Evolutionary conservation across 2,113 vertebrate species (phyloP).

Genomic region (Irena cyanogastra): DNA sequence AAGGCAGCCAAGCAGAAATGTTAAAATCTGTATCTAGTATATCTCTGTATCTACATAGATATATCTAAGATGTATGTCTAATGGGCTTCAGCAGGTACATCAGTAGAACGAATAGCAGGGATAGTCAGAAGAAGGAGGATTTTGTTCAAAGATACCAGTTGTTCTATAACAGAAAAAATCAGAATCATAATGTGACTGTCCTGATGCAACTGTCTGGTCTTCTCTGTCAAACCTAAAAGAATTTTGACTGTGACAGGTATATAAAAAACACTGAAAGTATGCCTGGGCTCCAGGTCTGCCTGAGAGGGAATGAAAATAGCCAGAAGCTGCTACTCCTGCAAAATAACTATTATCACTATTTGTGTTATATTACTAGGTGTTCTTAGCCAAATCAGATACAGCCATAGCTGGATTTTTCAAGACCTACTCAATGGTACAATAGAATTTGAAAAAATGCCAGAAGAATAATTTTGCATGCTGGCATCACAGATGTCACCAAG

Average conservation of each 20-base stretch:
- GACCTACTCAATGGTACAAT: neutral
- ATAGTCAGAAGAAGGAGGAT: neutral
- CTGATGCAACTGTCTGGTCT: neutral
- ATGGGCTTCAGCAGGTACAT: neutral
- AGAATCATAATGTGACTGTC: neutral
- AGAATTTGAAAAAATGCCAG: constrained; percentile 44
- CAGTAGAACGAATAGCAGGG: neutral
- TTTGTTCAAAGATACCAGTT: neutral
- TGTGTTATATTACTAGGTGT: constrained; percentile 10
- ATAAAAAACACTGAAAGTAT: neutral
- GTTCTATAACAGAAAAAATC: neutral
- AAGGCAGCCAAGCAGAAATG: neutral
- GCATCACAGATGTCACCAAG: constrained; percentile 44
- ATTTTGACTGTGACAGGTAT: neutral
- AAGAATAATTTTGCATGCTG: constrained; percentile 48
- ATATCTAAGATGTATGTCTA: neutral
- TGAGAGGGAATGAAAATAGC: constrained; percentile 16
- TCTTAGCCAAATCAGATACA: constrained; percentile 38
- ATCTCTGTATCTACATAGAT: neutral
- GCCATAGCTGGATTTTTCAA: constrained; percentile 42
- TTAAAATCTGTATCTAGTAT: neutral
- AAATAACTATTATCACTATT: neutral
- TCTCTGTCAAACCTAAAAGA: neutral
- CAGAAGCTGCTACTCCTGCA: constrained; percentile 20
- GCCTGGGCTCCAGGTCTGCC: neutral